Base-by-base conservation (phyloP, 2,113 vertebrate genomes). In the Bujurquina vittata region DNA sequence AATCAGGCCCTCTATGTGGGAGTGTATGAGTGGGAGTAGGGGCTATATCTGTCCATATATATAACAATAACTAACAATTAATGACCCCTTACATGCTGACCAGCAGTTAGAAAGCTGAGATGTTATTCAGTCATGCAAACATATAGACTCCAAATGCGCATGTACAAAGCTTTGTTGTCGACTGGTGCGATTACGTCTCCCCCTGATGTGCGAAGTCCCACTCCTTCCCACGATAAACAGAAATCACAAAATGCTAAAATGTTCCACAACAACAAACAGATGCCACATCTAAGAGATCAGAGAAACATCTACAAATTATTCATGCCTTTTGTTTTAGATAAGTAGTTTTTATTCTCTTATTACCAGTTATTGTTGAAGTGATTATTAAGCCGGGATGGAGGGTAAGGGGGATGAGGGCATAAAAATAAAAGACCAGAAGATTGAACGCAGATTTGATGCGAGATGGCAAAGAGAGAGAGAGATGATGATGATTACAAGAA, bases 21-120 rank as follows among this genome's bases (percentile, higher is more conserved):
- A 37, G 35, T 37, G 35, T 37, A 37, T 37, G 9, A 37, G 35
- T 37, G 35, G 35, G 35, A 37, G 35, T 37, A 37, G 79, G 88
- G 63, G 79, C 65, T 33, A n/a, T 63, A 57, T 75, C 81, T 77
- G 74, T 31, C 15, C 58, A 60, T 61, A 37, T 31, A 7, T 85
- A 85, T 88, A 85, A 93, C 84, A 92, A 88, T 58, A 90, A 84
- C 79, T 74, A 18, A 80, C 80, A 82, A 83, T 87, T 77, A 72
- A 26, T 83, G 84, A 87, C 59, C 81, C 74, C 23, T 77, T 83
- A 37, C 74, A 82, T 57, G 54, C 75, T 88, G 88, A 86, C 87
- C 74, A 69, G 29, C 80, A 26, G 37, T 10, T 79, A 58, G 20
- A 80, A 67, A 69, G 61, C 52, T 75, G 31, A 60, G 52, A 89